These are phyloP conservation scores for Drosophila infuscata DNA, from an alignment of 2,888 invertebrate genomes.

Conservation along the genomic window DNA sequence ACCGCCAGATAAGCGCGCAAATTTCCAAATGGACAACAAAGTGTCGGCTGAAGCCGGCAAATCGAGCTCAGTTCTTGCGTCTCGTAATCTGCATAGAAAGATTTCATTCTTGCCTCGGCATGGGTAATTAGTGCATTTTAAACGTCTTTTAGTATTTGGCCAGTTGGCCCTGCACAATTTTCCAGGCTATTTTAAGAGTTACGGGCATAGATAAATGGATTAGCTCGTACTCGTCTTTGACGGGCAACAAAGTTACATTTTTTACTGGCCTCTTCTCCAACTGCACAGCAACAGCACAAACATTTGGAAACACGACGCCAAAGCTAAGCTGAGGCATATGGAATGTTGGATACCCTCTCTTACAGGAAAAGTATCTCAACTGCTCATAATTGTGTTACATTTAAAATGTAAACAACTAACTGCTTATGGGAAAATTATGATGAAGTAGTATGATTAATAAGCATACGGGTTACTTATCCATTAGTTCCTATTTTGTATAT, in stretches of 20 bases:
- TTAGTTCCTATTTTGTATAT: not conserved
- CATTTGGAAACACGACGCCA: constrained; percentile 38
- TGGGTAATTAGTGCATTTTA: constrained; percentile 82
- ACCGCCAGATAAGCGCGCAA: constrained; percentile 77
- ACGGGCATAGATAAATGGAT: constrained; percentile 83
- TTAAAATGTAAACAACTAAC: not conserved
- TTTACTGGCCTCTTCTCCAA: constrained; percentile 29
- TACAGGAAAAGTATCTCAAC: not conserved
- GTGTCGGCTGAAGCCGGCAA: constrained; percentile 54
- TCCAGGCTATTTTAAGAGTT: constrained; percentile 82
- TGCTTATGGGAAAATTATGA: too few relatives aligned
- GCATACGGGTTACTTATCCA: not conserved
- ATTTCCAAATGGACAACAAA: constrained; percentile 79
- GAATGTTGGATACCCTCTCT: not conserved
- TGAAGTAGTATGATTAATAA: not conserved
- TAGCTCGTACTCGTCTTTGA: constrained; percentile 65
- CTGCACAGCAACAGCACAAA: constrained; percentile 19
- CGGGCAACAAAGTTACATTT: constrained; percentile 73
- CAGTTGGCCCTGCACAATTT: constrained; percentile 70
- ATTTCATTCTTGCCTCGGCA: constrained; percentile 65
- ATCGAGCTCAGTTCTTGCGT: constrained; percentile 28
- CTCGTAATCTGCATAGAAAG: constrained; percentile 67
- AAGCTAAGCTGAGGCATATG: not conserved
- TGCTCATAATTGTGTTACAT: not conserved
- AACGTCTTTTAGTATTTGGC: constrained; percentile 80